Evolutionary conservation across 53 echinoderm and acorn worm species (phyloP).

Genomic region (Astropecten irregularis): DNA sequence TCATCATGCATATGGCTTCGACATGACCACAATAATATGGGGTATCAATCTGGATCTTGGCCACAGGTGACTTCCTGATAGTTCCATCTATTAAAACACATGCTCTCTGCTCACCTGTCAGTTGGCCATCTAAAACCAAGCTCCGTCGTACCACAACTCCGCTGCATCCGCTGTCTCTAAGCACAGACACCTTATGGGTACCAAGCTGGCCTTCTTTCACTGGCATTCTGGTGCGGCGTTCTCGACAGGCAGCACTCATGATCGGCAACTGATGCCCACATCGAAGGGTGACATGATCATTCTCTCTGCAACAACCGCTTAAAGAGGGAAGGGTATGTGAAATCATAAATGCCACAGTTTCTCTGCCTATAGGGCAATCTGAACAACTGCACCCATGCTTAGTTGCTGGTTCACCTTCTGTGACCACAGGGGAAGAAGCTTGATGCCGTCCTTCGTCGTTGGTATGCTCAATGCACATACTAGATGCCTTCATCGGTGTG

Average conservation of each 20-base stretch:
- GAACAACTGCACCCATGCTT: not conserved
- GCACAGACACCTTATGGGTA: slow-evolving; percentile 10
- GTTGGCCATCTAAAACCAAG: slow-evolving; percentile 26
- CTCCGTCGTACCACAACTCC: slow-evolving; percentile 28
- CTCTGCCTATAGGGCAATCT: not conserved
- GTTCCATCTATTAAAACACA: slow-evolving; percentile 45
- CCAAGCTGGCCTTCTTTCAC: slow-evolving; percentile 24
- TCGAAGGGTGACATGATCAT: slow-evolving; percentile 32
- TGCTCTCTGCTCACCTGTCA: slow-evolving; percentile 32
- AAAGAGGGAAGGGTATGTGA: slow-evolving; percentile 4
- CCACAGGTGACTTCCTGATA: slow-evolving; percentile 31
- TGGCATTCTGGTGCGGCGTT: slow-evolving; percentile 26
- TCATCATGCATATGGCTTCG: slow-evolving; percentile 43
- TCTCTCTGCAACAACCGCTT: slow-evolving; percentile 6
- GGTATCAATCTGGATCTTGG: slow-evolving; percentile 18
- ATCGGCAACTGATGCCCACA: slow-evolving; percentile 49
- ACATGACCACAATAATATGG: slow-evolving; percentile 34
- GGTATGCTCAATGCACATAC: not conserved
- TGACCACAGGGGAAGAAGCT: not conserved
- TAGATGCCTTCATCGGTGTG: not conserved
- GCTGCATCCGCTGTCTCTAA: slow-evolving; percentile 39
- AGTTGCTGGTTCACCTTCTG: not conserved
- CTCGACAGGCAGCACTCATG: slow-evolving; percentile 52
- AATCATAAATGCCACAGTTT: slow-evolving; percentile 49
- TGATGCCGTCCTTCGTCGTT: not conserved